Percentiles rank a stretch among this genome's conserved stretches.
Conservation (phyloP, 2,113 vertebrate genomes). For the Amia ocellicauda region DNA sequence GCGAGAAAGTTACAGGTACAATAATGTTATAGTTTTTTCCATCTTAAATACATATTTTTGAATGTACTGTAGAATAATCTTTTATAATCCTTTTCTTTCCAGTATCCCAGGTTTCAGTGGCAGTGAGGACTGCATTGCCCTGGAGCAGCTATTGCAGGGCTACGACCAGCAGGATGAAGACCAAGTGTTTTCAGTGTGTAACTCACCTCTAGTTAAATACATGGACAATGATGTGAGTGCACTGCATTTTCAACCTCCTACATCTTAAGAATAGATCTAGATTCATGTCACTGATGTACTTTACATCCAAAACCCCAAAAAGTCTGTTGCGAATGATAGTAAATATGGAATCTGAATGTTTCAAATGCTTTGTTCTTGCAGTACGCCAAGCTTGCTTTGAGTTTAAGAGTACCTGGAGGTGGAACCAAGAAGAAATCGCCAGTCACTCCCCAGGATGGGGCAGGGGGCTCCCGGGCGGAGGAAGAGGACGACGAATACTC, state of each 20-base stretch:
- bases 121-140: conserved; percentile 85
- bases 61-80: conserved; percentile 19
- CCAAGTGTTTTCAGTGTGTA: conserved; percentile 84
- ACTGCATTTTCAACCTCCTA: background rate
- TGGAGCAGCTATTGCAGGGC: conserved; percentile 88
- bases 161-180: conserved; percentile 97
- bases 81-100: conserved; percentile 19
- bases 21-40: conserved; percentile 15
- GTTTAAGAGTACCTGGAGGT: conserved; percentile 85
- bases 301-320: no score
- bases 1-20: conserved; percentile 93
- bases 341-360: no score
- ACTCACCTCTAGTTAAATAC: conserved; percentile 93
- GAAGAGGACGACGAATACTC: conserved; percentile 92
- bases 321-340: no score
- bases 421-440: conserved; percentile 87
- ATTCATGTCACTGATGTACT: no score
- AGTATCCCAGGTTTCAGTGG: conserved; percentile 94
- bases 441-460: conserved; percentile 65
- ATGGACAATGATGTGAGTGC: conserved; percentile 98
- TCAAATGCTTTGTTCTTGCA: conserved; percentile 49
- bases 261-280: no score
- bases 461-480: conserved; percentile 51
- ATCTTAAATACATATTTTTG: conserved; percentile 19
- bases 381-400: conserved; percentile 95